Base-by-base conservation (phyloP, 2,113 vertebrate genomes). In the Oceanites oceanicus region DNA sequence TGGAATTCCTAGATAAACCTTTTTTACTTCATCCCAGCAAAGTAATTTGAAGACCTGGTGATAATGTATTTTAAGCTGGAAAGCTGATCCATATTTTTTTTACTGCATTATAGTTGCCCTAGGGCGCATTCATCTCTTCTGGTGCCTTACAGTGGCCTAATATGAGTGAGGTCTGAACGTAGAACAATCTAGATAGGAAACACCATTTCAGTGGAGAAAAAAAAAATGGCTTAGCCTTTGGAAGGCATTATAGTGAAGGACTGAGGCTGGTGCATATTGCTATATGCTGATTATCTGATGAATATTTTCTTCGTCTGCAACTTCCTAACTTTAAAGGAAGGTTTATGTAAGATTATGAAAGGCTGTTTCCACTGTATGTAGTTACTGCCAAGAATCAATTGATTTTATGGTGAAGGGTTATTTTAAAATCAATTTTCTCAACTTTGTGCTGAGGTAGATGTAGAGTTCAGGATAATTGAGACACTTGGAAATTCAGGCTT, bases 351-450 rank as follows among this genome's bases (percentile, higher is more conserved):
- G 90, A 44, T 73, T 75, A 61, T n/a, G 66, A 90, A 90, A 56
- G 34, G 4, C 29, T 68, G 10, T 88, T 93, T 85, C 38, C 26
- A 44, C 47, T 61, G 15, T 36, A 32, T 45, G 14, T 61, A 70
- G 47, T 90, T 81, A 29, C 44, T 88, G 40, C 45, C 67, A 82
- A 75, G 70, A 78, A 88, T 85, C 58, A 72, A 91, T 55, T 72
- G 49, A 73, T 88, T 93, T 90, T 79, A 53, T 68, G 29, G 45
- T 62, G 45, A 86, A 72, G 27, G 9, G 49, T 45, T 83, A 55
- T 88, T 92, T 96, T 63, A 52, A 92, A 96, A 81, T 47, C 55
- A 75, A 40, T 86, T 92, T 94, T 88, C 66, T 86, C 45, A 76
- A 42, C 26, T 79, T 55, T 42, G 9, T 90, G 65, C 65, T 93